Evolutionary conservation across 2,797 vertebrate genomes (phyloP), one percentile per base, ranked within the genome.

Genomic region (Pseudomugil tenellus): DNA sequence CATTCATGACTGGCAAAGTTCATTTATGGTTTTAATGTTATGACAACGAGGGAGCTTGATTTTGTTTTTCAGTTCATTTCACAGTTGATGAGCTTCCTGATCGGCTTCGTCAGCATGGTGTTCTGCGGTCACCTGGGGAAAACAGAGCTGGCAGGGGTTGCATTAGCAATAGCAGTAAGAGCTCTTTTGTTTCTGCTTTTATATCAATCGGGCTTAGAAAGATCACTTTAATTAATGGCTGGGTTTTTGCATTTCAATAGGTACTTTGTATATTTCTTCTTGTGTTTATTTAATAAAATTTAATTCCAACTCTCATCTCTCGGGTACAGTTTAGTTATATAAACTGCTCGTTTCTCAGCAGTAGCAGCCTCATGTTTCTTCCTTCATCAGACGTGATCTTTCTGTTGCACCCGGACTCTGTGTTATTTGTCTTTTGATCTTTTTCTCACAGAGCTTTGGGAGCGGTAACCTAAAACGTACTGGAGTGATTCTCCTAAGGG

Each of bases 81-180:
- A 23, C 95, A 96, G 85, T 17, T 95, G 84, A 93, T 96, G 94
- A 83, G 85, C 57, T 95, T 95, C 68, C 63, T 96, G 66, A 94
- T 95, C 71, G 82, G 88, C 0, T 92, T 96, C 3, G 87, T 96
- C 82, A 97, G 96, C 86, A 92, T 94, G 68, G 93, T 96, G 80
- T 97, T 97, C 90, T 96, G 96, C 19, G 96, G 97, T 37, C 96
- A 95, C 77, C 85, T 96, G 91, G 96, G 95, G 31, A 96, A 95
- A 72, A 93, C 89, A 0, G 93, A 97, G 83, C 87, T 96, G 72
- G 95, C 94, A 0, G 91, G 92, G 0, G 95, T 95, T 35, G 93
- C 89, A 0, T 91, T 97, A 39, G 95, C 95, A 0, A 89, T 93
- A 55, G 95, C 95, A 0, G 95, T 96, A 92, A 2, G 94, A 74